Evolutionary conservation across 2,113 vertebrate species (phyloP), one percentile per base, ranked within the genome.

Genomic region (Neopipo cinnamomea): DNA sequence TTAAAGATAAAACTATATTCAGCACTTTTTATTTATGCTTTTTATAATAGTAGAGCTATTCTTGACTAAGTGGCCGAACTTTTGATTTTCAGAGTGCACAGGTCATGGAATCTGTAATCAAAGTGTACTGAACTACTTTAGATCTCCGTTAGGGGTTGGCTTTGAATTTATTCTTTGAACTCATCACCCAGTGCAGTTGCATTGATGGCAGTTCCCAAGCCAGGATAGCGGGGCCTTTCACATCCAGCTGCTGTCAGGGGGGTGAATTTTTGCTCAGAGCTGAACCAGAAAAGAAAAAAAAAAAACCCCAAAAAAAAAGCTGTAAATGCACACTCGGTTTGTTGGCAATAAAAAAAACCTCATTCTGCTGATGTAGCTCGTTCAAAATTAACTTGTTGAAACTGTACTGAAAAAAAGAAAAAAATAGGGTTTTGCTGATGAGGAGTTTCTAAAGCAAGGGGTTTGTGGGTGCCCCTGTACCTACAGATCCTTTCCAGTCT

Each of bases 21-120:
- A 92, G 95, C 93, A 94, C 87, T 97, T 96, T 93, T 97, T 96
- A 95, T 96, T 97, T 97, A 95, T 95, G 94, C 92, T 96, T 96
- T 97, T 96, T 94, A 74, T 93, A 93, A 95, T 81, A 96, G 44
- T 59, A 83, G 80, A 90, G 50, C 72, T 93, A 44, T 92, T 86
- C 67, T 61, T 55, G 44, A 92, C 50, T 88, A 62, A 92, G 74
- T 33, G n/a, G 81, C 41, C 0, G 35, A 47, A 82, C 72, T 85
- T 94, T 91, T 67, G 23, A 71, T 94, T 92, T 92, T 75, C 82
- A 58, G 92, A 97, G 79, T 78, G 71, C 42, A 27, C 71, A 73
- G 87, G 42, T 90, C 31, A 37, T 92, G 46, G 89, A 63, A 82
- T 75, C 37, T 91, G 49, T 62, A 83, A 70, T 81, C 71, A 39